phyloP scores from a whole-genome alignment of 2,888 invertebrate species.

The Prionchulus punctatus region DNA sequence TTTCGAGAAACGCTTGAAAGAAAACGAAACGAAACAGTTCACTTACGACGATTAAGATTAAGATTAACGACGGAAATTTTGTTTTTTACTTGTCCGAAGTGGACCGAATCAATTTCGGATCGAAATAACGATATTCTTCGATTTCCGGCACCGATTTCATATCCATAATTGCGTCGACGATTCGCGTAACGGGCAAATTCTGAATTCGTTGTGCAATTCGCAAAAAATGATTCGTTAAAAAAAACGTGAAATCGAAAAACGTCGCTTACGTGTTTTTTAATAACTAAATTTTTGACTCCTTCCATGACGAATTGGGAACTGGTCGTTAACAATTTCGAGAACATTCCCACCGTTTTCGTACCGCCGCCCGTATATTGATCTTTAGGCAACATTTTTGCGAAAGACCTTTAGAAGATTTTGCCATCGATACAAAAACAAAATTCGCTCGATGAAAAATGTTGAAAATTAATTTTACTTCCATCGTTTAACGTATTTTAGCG shows the following conservation, averaged over 20 bases:
- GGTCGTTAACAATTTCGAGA: slow-evolving; percentile 87
- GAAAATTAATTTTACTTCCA: slow-evolving; percentile 54
- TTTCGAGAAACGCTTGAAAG: slow-evolving; percentile 4
- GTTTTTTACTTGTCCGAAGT: not conserved
- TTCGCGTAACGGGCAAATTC: slow-evolving; percentile 83
- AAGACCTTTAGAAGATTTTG: slow-evolving; percentile 14
- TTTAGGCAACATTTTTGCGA: slow-evolving; percentile 32
- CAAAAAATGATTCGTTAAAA: not conserved
- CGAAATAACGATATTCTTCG: slow-evolving; percentile 78
- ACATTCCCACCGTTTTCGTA: slow-evolving; percentile 87
- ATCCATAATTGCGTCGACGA: slow-evolving; percentile 75
- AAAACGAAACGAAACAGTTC: not conserved
- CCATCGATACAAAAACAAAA: not conserved
- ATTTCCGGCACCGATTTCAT: slow-evolving; percentile 55
- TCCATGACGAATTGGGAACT: slow-evolving; percentile 99
- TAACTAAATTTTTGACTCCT: slow-evolving; percentile 66
- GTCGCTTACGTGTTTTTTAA: slow-evolving; percentile 58
- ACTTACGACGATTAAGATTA: too few relatives aligned
- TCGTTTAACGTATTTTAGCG: slow-evolving; percentile 71
- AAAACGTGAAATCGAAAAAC: not conserved
- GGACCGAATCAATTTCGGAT: slow-evolving; percentile 75
- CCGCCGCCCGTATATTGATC: slow-evolving; percentile 60
- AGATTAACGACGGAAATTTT: not conserved
- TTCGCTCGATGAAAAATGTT: not conserved
- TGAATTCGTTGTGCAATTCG: slow-evolving; percentile 30